phyloP scores from a whole-genome alignment of 2,888 invertebrate species.

The Macrophya annulata region DNA sequence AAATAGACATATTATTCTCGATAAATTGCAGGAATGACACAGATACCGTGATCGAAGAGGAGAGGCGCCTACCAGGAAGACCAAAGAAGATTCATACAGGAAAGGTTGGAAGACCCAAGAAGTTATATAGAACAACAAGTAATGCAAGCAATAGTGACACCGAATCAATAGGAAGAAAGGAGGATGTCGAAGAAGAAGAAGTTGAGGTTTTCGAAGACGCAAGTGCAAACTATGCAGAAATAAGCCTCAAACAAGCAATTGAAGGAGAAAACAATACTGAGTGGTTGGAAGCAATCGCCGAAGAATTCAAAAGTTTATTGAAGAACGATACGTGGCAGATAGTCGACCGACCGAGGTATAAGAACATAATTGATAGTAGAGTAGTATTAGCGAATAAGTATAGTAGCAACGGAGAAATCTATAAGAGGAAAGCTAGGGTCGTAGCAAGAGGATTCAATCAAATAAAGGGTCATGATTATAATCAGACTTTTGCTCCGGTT shows the following conservation, averaged over 20 bases:
- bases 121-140: not conserved
- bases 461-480: not conserved
- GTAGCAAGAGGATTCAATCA: not conserved
- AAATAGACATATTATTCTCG: not conserved
- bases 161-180: not conserved
- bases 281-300: not conserved
- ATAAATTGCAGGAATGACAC: not conserved
- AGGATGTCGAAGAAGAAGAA: not conserved
- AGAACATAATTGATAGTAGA: not conserved
- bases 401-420: not conserved
- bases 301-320: not conserved
- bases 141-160: not conserved
- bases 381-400: not conserved
- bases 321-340: not conserved
- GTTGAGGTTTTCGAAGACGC: not conserved
- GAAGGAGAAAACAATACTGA: not conserved
- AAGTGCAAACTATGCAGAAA: not conserved
- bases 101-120: not conserved
- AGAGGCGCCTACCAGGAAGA: not conserved
- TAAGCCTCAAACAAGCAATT: not conserved
- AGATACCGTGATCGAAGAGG: not conserved
- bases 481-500: not conserved
- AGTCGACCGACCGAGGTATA: not conserved
- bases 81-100: not conserved
- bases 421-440: not conserved